Evolutionary conservation across 2,113 vertebrate species (phyloP).

Genomic region (Lichenostomus cassidix): DNA sequence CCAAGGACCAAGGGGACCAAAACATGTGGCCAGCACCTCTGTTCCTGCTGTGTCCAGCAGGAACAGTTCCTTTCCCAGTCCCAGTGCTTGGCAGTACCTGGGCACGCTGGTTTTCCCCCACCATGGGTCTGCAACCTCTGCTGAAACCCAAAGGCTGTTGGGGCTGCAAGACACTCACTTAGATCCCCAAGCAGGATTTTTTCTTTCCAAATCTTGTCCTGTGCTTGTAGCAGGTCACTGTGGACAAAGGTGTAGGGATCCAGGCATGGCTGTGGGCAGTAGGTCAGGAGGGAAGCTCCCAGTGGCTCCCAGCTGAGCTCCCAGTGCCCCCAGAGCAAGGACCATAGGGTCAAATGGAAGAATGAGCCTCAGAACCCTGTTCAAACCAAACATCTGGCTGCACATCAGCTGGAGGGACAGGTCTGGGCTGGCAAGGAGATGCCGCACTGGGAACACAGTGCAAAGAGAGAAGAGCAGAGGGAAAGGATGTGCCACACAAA

Average conservation of each 20-base stretch:
- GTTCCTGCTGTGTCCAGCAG: neutral
- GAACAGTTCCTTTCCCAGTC: neutral
- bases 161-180: neutral
- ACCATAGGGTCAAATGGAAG: neutral
- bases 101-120: fast-evolving
- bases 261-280: fast-evolving
- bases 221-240: neutral
- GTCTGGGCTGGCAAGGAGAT: fast-evolving
- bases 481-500: fast-evolving
- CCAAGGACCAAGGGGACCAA: neutral
- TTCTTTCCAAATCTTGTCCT: neutral
- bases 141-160: neutral
- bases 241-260: neutral
- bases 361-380: neutral
- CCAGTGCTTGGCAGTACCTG: neutral
- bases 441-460: fast-evolving
- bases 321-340: neutral
- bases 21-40: neutral
- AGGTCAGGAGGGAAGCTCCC: neutral
- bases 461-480: neutral
- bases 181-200: neutral
- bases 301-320: neutral
- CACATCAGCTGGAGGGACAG: neutral
- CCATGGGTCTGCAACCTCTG: neutral
- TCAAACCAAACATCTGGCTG: neutral